A percentile compares a stretch with the other conserved stretches of the same genome.
Conservation (phyloP, 2,888 invertebrate species). For the Mylabris sibirica region DNA sequence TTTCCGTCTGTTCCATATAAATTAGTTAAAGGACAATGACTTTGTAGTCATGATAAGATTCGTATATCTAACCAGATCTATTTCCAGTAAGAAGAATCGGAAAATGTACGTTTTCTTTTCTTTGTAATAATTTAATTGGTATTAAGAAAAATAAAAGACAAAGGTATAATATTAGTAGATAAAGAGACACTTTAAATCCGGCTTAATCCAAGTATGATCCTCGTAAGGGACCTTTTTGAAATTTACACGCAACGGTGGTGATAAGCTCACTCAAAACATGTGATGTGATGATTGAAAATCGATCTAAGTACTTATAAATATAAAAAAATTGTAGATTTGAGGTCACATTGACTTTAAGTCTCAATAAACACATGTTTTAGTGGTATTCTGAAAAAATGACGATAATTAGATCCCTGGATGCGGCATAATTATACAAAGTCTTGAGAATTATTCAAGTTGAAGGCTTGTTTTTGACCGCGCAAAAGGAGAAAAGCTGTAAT, state of each 20-base stretch:
- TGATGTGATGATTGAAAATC: background rate
- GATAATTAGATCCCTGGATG: no score
- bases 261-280: background rate
- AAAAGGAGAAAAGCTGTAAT: no score
- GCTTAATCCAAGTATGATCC: background rate
- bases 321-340: no score
- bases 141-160: background rate
- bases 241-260: background rate
- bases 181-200: background rate
- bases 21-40: constrained; percentile 3
- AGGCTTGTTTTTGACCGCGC: no score
- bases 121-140: no score
- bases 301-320: no score
- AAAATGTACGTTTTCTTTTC: background rate
- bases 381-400: no score
- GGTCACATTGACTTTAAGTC: no score
- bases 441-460: no score
- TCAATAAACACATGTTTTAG: no score
- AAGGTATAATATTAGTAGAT: background rate
- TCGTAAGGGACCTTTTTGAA: background rate
- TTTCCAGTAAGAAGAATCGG: background rate
- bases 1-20: background rate
- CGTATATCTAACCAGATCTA: background rate
- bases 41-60: background rate
- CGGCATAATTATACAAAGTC: no score